Percentiles rank a stretch among this genome's conserved stretches.
Evolutionary conservation across 2,797 vertebrate species (phyloP).

Genomic region (Tapera naevia): DNA sequence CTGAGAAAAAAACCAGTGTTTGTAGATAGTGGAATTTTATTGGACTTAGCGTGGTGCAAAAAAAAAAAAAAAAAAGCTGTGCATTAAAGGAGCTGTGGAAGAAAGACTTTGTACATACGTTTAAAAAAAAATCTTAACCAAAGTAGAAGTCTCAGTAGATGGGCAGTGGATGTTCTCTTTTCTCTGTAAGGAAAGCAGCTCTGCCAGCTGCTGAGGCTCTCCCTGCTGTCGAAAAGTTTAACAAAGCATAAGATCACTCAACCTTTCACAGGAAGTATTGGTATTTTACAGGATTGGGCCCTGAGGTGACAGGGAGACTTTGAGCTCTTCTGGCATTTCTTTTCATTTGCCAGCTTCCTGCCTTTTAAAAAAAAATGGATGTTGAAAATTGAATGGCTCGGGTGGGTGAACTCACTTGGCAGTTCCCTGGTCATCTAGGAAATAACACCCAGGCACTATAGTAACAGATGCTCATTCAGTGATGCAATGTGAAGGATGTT

Average conservation of each 20-base stretch:
- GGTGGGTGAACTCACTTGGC: conserved; percentile 33
- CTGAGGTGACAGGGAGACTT: conserved; percentile 8
- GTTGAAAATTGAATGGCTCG: neutral
- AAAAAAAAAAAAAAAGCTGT: neutral
- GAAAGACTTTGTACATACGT: neutral
- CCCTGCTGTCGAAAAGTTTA: conserved; percentile 46
- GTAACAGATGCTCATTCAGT: conserved; percentile 76
- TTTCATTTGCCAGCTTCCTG: neutral
- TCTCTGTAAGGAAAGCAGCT: neutral
- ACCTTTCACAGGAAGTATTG: neutral
- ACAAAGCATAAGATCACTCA: conserved; percentile 26
- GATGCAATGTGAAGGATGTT: conserved; percentile 55
- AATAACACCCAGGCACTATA: conserved; percentile 69
- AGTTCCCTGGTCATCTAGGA: conserved; percentile 74
- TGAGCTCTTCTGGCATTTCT: conserved; percentile 38
- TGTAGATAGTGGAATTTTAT: neutral
- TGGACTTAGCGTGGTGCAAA: neutral
- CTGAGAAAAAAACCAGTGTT: neutral
- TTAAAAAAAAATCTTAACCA: neutral
- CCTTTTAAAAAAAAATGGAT: neutral
- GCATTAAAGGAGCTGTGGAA: neutral
- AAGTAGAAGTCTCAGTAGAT: neutral
- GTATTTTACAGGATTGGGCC: neutral
- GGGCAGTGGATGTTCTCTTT: neutral
- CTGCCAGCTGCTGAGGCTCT: neutral